Evolutionary conservation across 2,888 invertebrate genomes (phyloP), one percentile per base, ranked within the genome.

Genomic region (Diadegma fenestrale): DNA sequence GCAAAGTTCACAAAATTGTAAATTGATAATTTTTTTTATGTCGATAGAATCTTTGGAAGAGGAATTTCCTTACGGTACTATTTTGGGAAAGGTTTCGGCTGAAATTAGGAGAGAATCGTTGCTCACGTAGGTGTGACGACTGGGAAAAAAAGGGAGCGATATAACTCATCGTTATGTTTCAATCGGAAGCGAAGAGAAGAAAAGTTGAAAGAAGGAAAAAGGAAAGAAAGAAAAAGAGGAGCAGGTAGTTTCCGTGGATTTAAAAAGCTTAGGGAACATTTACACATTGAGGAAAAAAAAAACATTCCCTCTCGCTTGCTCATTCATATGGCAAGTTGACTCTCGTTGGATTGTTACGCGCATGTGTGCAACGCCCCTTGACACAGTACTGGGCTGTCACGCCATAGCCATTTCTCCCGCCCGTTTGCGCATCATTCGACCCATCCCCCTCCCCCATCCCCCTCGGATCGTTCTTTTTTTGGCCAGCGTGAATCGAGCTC

Each of bases 321-420:
- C n/a, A n/a, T n/a, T 41, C 19, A 26, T 26, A 54, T 64, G 51
- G 68, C 19, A 43, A 71, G 64, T 77, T 76, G 83, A 85, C 48
- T 48, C 69, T 26, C 73, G 73, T 30, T 61, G 43, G 63, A 80
- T 86, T 79, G 82, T 85, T 58, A 43, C 43, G 64, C 48, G 82
- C 79, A 66, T 82, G 72, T 69, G 68, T 82, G 85, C 80, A 75
- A 80, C 79, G 80, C 45, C 90, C 91, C 91, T 90, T 91, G 89
- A 91, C 89, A 86, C 89, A 85, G 88, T 90, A 92, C 91, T 92
- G 91, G 61, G 89, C 91, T 89, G 90, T 91, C 91, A 91, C 90
- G 91, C 90, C 90, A 89, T 82, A 48, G 82, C 84, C 86, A 84
- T 88, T 82, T 86, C 83, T 82, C 80, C 73, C 76, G 80, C 84